Base-by-base conservation (phyloP, 2,888 invertebrate genomes). In the Protonemura montana region DNA sequence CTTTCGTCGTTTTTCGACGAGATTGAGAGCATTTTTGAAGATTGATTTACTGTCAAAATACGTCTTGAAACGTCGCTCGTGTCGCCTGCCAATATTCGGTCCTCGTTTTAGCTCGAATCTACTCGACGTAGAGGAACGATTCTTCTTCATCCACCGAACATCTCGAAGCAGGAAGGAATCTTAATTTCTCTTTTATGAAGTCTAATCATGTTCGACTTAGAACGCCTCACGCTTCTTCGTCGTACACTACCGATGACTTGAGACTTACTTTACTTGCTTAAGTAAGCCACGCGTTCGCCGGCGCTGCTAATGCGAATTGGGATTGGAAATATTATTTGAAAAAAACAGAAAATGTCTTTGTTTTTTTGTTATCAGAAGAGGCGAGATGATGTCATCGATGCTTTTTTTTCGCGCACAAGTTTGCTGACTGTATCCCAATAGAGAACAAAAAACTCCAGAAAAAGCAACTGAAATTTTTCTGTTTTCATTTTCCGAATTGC, bases 21-120 rank as follows among this genome's bases (percentile, higher is more conserved):
- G 59, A 59, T 59, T 59, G 59, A 59, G 59, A 59, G 59, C 59
- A 59, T 59, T 59, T 59, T 59, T 21, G n/a, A 59, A 59, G 59
- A 59, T 59, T 59, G 59, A 59, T 59, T 59, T 59, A 59, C 59
- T 59, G 59, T 59, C 59, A 59, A 59, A 59, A 59, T 59, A 13
- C 59, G 21, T 59, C 59, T 21, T 16, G 35, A 3, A 10, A 6
- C 35, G 35, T 16, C 59, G 59, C 21, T 13, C 16, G 10, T 10
- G 35, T 35, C 35, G 35, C 10, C 10, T 35, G 35, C 35, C 35
- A 35, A 35, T 35, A 35, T 10, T 3, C 10, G 35, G 35, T 10
- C n/a, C n/a, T n/a, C n/a, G n/a, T 3, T 35, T 3, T 35, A 35
- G 35, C 35, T 35, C 35, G 35, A 35, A 59, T 59, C 59, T 59